phyloP scores from a whole-genome alignment of 1,140 invertebrate genomes.

The Proales similis region DNA sequence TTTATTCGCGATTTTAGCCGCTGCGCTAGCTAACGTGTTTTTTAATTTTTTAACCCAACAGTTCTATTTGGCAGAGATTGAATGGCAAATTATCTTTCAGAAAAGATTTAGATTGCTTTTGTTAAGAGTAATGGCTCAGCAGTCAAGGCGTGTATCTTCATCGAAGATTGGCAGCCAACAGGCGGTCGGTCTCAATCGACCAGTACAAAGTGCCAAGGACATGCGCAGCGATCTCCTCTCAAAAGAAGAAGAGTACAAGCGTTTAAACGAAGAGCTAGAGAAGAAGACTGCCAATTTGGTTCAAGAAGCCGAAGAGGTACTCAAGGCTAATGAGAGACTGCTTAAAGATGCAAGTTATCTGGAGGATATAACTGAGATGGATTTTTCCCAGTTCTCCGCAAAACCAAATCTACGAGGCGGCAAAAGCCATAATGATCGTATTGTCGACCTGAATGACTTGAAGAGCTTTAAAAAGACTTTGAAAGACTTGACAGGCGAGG shows the following conservation, averaged over 20 bases:
- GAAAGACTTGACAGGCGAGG: neutral
- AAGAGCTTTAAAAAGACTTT: neutral
- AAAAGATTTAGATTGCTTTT: neutral
- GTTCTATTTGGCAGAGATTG: too few relatives aligned
- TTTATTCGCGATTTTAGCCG: too few relatives aligned
- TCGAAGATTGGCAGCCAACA: too few relatives aligned
- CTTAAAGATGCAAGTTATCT: constrained; percentile 7
- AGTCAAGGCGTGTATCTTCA: too few relatives aligned
- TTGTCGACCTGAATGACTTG: too few relatives aligned
- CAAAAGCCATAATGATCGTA: neutral
- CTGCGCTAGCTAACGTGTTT: neutral
- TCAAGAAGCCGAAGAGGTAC: constrained; percentile 49
- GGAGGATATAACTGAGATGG: constrained; percentile 38
- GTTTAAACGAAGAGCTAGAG: constrained; percentile 50
- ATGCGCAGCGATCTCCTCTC: neutral
- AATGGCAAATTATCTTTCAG: neutral
- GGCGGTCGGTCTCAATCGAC: too few relatives aligned
- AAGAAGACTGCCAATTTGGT: constrained; percentile 48
- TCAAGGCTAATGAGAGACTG: constrained; percentile 41
- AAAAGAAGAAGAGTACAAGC: constrained; percentile 42
- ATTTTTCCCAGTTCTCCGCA: constrained; percentile 36
- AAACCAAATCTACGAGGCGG: neutral
- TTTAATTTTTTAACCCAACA: constrained; percentile 3
- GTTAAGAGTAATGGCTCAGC: too few relatives aligned
- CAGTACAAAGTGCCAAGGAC: neutral